These are phyloP conservation scores for Philotrypesis tridentata DNA, from an alignment of 1,140 invertebrate genomes.

Conservation along the genomic window DNA sequence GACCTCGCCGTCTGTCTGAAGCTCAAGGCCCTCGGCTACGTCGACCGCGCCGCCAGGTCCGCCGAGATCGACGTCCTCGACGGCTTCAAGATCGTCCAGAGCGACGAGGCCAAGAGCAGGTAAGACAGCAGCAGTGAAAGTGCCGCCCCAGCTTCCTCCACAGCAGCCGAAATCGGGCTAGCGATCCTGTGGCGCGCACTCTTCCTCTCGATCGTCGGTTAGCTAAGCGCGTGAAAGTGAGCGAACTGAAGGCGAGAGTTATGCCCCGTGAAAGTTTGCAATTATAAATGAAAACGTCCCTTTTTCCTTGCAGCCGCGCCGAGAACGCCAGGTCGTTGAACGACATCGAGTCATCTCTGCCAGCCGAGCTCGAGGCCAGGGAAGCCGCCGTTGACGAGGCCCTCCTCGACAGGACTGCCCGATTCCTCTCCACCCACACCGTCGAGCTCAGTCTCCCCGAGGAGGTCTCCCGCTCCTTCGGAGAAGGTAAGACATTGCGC, in stretches of 20 bases:
- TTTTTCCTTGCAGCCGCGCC: slow-evolving; percentile 65
- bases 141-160: too few species aligned
- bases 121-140: neutral
- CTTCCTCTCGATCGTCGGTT: slow-evolving; percentile 14
- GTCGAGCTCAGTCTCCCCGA: slow-evolving; percentile 85
- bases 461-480: slow-evolving; percentile 76
- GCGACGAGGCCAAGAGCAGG: slow-evolving; percentile 70
- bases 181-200: neutral
- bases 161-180: neutral
- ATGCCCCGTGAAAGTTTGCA: neutral
- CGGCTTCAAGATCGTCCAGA: slow-evolving; percentile 81
- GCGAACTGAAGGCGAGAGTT: slow-evolving; percentile 23
- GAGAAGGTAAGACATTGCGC: slow-evolving; percentile 73
- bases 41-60: slow-evolving; percentile 67
- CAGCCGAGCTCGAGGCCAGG: slow-evolving; percentile 80
- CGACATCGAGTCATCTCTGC: slow-evolving; percentile 75
- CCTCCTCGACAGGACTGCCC: slow-evolving; percentile 81
- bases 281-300: neutral
- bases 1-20: slow-evolving; percentile 84
- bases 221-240: slow-evolving; percentile 12
- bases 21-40: slow-evolving; percentile 68
- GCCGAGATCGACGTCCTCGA: slow-evolving; percentile 77
- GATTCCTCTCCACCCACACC: slow-evolving; percentile 85
- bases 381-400: slow-evolving; percentile 86
- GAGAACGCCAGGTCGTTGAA: slow-evolving; percentile 74